Conservation (phyloP, 2,113 vertebrate genomes). For the Ciconia boyciana region DNA sequence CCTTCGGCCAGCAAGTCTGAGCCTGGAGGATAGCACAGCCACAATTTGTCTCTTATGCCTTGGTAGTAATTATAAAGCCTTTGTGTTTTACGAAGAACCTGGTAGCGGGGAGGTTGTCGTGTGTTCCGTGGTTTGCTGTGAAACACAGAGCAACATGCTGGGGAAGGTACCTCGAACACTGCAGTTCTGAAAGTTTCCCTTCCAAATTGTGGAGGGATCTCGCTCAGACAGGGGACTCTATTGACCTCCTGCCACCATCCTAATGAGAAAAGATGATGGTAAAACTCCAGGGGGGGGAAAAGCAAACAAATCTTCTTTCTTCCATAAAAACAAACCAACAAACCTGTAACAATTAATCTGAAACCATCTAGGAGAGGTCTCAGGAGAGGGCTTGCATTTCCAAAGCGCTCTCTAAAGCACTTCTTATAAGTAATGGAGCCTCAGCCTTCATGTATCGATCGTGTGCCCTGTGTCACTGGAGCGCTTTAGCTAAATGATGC, state of each 20-base stretch:
- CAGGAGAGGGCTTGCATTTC: background rate
- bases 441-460: background rate
- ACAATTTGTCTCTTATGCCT: background rate
- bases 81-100: background rate
- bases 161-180: background rate
- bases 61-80: background rate
- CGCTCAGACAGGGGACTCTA: background rate
- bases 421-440: background rate
- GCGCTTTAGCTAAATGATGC: background rate
- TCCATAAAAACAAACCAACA: conserved; percentile 1
- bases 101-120: background rate
- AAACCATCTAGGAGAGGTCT: background rate
- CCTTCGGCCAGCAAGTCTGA: background rate
- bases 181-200: conserved; percentile 1
- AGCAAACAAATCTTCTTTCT: conserved; percentile 23
- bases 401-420: background rate
- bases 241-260: conserved; percentile 42
- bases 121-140: background rate
- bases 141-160: background rate
- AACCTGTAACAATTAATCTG: conserved; percentile 16
- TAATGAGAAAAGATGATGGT: conserved; percentile 58
- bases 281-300: background rate
- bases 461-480: background rate
- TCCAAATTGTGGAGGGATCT: background rate
- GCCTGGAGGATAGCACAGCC: background rate